A percentile compares a stretch with the other conserved stretches of the same genome.
Evolutionary conservation across 2,888 invertebrate species (phyloP).

Genomic region (Pollenia labialis): DNA sequence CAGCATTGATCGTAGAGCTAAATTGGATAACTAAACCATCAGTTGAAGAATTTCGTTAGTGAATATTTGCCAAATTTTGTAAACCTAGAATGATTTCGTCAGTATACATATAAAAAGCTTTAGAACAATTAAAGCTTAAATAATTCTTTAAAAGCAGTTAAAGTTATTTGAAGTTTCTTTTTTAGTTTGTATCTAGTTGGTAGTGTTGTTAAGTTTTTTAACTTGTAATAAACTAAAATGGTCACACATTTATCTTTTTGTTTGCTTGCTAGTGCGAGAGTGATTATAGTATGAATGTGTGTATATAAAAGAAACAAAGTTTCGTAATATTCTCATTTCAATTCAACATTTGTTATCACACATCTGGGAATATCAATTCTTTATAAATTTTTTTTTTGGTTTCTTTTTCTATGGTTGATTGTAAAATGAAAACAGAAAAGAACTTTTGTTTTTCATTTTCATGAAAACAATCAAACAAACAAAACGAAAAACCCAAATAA

Average conservation of each 20-base stretch:
- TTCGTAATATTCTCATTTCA: conserved; percentile 73
- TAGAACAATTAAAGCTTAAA: conserved; percentile 1
- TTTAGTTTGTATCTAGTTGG: neutral
- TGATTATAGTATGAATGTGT: conserved; percentile 1
- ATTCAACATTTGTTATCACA: conserved; percentile 78
- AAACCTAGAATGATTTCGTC: no score
- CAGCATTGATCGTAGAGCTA: no score
- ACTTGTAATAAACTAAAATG: conserved; percentile 67
- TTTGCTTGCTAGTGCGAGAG: conserved; percentile 22
- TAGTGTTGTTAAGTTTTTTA: conserved; percentile 47
- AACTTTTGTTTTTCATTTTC: conserved; percentile 62
- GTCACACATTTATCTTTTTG: conserved; percentile 68
- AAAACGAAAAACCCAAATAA: conserved; percentile 34
- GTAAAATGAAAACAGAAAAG: conserved; percentile 58
- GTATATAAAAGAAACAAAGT: conserved; percentile 61
- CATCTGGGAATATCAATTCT: conserved; percentile 81
- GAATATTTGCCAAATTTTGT: neutral
- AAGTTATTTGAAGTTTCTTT: conserved; percentile 5
- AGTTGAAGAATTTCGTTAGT: no score
- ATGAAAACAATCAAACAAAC: conserved; percentile 57
- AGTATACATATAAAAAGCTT: no score
- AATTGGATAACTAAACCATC: no score
- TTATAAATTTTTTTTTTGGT: conserved; percentile 74
- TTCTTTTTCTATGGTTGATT: conserved; percentile 67
- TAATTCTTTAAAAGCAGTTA: neutral